Base-by-base conservation (phyloP, 2,113 vertebrate species). In the Rhinichthys klamathensis region DNA sequence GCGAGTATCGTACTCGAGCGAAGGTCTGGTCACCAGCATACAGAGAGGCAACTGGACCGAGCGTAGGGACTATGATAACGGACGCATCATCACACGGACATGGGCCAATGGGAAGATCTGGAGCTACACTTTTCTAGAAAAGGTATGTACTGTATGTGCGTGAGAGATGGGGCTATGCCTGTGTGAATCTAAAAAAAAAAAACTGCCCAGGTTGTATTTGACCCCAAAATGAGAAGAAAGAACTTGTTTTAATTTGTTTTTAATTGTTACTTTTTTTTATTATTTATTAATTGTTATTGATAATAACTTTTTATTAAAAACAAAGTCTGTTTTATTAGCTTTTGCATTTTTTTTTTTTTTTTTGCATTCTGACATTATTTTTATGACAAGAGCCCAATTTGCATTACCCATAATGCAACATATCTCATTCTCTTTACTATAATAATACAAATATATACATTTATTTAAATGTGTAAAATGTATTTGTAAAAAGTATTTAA, bases 101-200 rank as follows among this genome's bases (percentile, higher is more conserved):
- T 99, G 98, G 97, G 96, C 97, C 85, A 98, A 99, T 86, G 98
- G 98, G 27, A 99, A 98, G 95, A 99, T 98, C 93, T 99, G 98
- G 98, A 99, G 96, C 93, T 99, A 99, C 94, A 98, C 97, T 0
- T 99, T 98, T 49, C 93, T 97, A 85, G 98, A 99, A 94, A 97
- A 96, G 96, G 98, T 99, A n/a, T 60, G 4, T 87, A 67, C 25
- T 44, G 44, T 16, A 32, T 77, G 81, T 82, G 77, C 63, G 82
- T 82, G 46, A 81, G 49, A 84, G 15, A 2, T 60, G 76, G 21
- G 56, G 13, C 3, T 58, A 7, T 4, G 8, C 25, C 9, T 54
- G 30, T 21, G 25, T 56, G 51, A 58, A 35, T 30, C 8, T 7
- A 2, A 25, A 35, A 69, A 75, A 32, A 35, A 69, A 9, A 21